These are phyloP conservation scores for Hystrix cristata DNA, from an alignment of 2,113 vertebrate genomes.

Conservation along the genomic window DNA sequence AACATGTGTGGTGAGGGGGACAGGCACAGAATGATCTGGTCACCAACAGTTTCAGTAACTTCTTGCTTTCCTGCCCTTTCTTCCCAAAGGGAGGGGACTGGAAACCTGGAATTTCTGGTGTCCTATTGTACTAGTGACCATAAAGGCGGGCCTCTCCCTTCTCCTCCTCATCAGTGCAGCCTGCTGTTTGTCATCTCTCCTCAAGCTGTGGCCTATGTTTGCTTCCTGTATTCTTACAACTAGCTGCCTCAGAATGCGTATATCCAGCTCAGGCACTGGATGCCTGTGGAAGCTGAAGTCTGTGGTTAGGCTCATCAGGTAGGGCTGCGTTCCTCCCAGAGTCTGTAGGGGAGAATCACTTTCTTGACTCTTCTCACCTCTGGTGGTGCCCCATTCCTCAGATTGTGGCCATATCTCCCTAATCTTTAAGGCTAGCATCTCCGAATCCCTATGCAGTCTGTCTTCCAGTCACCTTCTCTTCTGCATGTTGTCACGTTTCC, in stretches of 20 bases:
- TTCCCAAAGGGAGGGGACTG: not conserved
- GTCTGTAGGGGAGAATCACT: rapidly evolving
- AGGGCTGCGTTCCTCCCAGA: not conserved
- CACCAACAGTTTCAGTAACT: not conserved
- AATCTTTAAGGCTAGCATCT: not conserved
- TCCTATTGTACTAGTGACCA: too few relatives aligned
- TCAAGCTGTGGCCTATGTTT: too few relatives aligned
- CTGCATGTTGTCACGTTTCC: not conserved
- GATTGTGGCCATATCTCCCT: not conserved
- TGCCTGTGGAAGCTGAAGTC: not conserved
- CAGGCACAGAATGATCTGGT: not conserved
- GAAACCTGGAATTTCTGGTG: not conserved
- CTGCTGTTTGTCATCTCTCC: too few relatives aligned
- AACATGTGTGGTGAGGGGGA: rapidly evolving
- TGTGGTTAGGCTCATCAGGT: not conserved
- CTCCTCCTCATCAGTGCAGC: not conserved
- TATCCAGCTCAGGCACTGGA: not conserved
- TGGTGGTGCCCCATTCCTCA: too few relatives aligned
- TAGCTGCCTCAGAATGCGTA: not conserved
- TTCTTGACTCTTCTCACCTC: not conserved
- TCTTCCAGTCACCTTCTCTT: not conserved
- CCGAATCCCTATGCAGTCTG: not conserved
- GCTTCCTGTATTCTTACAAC: not conserved
- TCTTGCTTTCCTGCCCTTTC: not conserved
- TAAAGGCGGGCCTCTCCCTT: not conserved